Evolutionary conservation across 2,888 invertebrate genomes (phyloP), one percentile per base, ranked within the genome.

Genomic region (Xanthia togata): DNA sequence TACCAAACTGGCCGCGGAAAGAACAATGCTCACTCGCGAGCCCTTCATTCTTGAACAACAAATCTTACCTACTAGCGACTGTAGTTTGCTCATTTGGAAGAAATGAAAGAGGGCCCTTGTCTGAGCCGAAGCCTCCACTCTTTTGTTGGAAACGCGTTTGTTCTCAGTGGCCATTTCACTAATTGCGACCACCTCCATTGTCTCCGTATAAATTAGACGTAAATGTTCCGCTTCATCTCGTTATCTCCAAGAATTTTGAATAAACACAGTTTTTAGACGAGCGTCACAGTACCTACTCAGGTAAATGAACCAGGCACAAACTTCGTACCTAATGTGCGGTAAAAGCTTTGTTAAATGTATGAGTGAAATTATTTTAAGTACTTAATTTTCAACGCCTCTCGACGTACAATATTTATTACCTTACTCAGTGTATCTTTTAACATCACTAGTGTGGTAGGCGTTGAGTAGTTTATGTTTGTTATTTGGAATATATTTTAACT

Each of bases 41-140:
- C 95, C 94, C 95, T 95, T 95, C 94, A 91, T 92, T 93, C 93
- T 91, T 92, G 85, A 93, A 94, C 94, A 94, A 95, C 95, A 94
- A 95, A 95, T 95, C 94, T 95, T 95, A 94, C 95, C 95, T 91
- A 92, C 92, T 91, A 91, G 92, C 79, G 92, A 90, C 92, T 93
- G 93, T 95, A 95, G 96, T 95, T 95, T 96, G 96, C 95, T 96
- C 96, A 96, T 96, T 96, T 96, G 96, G 96, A 96, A 96, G 96
- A 95, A 95, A 95, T 95, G 96, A 95, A 95, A 95, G 94, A 93
- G 92, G 90, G 93, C 92, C 90, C 92, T 91, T 91, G 93, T 91
- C 92, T 92, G 92, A 92, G 91, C 92, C 89, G 84, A 92, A 92
- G 92, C 91, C 91, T 91, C 91, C 90, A 90, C 91, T 93, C 95